A percentile compares a stretch with the other conserved stretches of the same genome.
phyloP scores from a whole-genome alignment of 2,888 invertebrate species.

The Lithophane ornitopus region DNA sequence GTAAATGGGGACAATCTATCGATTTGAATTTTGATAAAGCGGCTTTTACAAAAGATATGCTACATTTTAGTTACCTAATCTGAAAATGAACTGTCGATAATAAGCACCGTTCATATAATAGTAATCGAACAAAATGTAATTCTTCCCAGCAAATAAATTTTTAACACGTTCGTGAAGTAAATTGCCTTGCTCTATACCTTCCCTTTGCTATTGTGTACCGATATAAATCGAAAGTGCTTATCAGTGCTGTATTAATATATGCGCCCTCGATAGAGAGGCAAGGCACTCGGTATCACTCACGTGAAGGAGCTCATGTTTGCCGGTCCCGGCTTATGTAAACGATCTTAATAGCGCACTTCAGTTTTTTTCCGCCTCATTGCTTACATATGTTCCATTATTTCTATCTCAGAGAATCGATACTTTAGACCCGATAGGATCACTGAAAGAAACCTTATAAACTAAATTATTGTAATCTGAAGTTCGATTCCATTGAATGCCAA shows the following conservation, averaged over 20 bases:
- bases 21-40: constrained; percentile 5
- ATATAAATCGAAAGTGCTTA: constrained; percentile 64
- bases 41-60: constrained; percentile 9
- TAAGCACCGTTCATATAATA: constrained; percentile 5
- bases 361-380: constrained; percentile 74
- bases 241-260: constrained; percentile 70
- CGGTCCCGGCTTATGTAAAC: constrained; percentile 74
- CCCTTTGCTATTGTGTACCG: constrained; percentile 52
- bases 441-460: constrained; percentile 16
- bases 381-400: constrained; percentile 67
- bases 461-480: constrained; percentile 32
- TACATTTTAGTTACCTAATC: not conserved
- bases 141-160: not conserved
- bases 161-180: constrained; percentile 12
- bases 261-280: constrained; percentile 62
- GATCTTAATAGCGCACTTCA: constrained; percentile 79
- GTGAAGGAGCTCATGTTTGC: constrained; percentile 68
- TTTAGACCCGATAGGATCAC: constrained; percentile 27
- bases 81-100: not conserved
- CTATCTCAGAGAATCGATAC: constrained; percentile 53
- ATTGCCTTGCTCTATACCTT: constrained; percentile 19
- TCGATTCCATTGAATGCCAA: constrained; percentile 13
- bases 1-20: not conserved
- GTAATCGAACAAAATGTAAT: not conserved
- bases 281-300: constrained; percentile 64